Evolutionary conservation across 2,888 invertebrate genomes (phyloP).

Genomic region (Cenopis cana): DNA sequence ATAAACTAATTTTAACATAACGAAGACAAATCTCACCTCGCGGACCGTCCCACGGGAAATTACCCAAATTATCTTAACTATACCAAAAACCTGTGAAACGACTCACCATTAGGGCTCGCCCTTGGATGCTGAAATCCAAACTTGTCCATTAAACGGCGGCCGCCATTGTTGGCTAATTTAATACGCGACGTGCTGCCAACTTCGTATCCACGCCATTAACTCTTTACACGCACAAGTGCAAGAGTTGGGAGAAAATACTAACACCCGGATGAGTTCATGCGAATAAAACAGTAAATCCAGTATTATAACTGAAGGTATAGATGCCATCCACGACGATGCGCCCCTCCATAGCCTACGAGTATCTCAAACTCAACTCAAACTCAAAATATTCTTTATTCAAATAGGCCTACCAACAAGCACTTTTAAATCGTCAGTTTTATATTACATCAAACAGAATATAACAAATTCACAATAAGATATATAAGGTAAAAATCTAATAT

Average conservation of each 20-base stretch:
- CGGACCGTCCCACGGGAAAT: conserved; percentile 6
- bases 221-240: conserved; percentile 5
- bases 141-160: conserved; percentile 35
- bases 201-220: conserved; percentile 29
- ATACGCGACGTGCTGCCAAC: conserved; percentile 26
- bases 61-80: conserved; percentile 10
- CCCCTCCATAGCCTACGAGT: too few species aligned
- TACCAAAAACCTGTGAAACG: conserved; percentile 13
- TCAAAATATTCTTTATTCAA: too few species aligned
- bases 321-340: neutral
- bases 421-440: too few species aligned
- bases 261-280: neutral
- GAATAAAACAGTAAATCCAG: neutral
- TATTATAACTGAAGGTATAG: neutral
- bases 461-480: too few species aligned
- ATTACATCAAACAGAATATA: too few species aligned
- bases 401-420: too few species aligned
- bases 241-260: neutral
- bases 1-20: neutral
- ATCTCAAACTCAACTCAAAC: too few species aligned
- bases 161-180: conserved; percentile 40
- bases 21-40: conserved; percentile 5
- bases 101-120: conserved; percentile 17
- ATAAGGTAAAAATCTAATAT: too few species aligned
- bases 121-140: conserved; percentile 30